A percentile compares a stretch with the other conserved stretches of the same genome.
Evolutionary conservation across 2,113 vertebrate genomes (phyloP).

Genomic region (Tenrec ecaudatus): DNA sequence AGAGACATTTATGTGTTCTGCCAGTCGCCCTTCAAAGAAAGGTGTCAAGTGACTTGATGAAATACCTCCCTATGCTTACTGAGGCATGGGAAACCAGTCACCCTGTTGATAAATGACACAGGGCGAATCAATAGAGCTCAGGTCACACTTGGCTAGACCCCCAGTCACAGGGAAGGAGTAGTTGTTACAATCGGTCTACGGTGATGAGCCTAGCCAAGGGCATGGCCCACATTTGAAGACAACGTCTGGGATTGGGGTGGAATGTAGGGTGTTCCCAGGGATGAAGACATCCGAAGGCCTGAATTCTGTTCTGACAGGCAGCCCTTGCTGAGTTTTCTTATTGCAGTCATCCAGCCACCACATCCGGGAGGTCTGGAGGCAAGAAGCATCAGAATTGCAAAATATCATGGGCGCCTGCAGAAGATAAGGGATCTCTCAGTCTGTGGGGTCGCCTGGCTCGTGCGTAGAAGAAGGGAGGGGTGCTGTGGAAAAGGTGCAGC

Average conservation of each 20-base stretch:
- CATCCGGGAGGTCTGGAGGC: not conserved
- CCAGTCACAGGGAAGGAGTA: conserved; percentile 5
- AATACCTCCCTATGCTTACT: conserved; percentile 16
- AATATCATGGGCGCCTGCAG: not conserved
- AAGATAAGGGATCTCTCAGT: not conserved
- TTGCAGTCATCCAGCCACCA: no score
- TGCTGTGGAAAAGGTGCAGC: not conserved
- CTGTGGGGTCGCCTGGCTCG: not conserved
- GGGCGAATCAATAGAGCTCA: conserved; percentile 22
- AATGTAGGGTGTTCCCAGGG: not conserved
- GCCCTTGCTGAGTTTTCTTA: not conserved
- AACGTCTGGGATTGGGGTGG: conserved; percentile 1
- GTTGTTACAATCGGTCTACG: not conserved
- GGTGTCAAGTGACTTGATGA: conserved; percentile 73
- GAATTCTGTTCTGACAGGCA: not conserved
- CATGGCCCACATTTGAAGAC: not conserved
- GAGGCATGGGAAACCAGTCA: not conserved
- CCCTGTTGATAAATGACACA: conserved; percentile 44
- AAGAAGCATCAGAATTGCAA: not conserved
- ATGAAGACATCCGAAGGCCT: not conserved
- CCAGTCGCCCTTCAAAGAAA: conserved; percentile 63
- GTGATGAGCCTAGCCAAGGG: not conserved
- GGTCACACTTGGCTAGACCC: not conserved
- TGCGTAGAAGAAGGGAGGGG: no score
- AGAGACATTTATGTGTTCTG: conserved; percentile 56